Evolutionary conservation across 2,888 invertebrate species (phyloP).

Genomic region (Orthosia gothica): DNA sequence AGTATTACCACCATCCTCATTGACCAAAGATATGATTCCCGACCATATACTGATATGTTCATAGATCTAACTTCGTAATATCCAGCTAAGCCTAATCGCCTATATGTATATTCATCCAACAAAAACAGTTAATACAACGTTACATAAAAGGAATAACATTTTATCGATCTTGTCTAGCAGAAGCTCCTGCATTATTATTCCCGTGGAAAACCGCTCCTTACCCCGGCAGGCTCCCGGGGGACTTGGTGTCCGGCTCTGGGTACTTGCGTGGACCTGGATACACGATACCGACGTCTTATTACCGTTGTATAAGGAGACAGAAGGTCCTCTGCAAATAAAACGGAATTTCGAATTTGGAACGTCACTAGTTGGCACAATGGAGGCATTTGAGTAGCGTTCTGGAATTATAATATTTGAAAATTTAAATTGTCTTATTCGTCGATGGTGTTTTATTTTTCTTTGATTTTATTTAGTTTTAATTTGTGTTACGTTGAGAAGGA

Average conservation of each 20-base stretch:
- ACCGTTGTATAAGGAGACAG: slow-evolving; percentile 35
- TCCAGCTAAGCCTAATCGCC: not conserved
- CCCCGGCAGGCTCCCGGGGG: slow-evolving; percentile 75
- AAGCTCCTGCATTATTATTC: slow-evolving; percentile 81
- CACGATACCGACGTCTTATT: slow-evolving; percentile 72
- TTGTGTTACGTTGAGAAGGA: not conserved
- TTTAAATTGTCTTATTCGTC: not conserved
- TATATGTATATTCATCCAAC: not conserved
- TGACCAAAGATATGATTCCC: not conserved
- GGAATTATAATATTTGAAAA: not conserved
- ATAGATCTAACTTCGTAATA: not conserved
- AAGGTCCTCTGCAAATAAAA: slow-evolving; percentile 37
- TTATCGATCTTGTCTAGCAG: slow-evolving; percentile 72
- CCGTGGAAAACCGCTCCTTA: slow-evolving; percentile 77
- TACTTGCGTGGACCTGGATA: slow-evolving; percentile 74
- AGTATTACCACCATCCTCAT: not conserved
- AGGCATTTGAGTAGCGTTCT: not conserved
- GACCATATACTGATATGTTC: not conserved
- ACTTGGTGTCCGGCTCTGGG: slow-evolving; percentile 71
- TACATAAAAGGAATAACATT: slow-evolving; percentile 57
- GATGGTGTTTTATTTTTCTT: not conserved
- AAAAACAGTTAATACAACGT: slow-evolving; percentile 18
- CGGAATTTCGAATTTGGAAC: slow-evolving; percentile 5
- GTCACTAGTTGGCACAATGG: not conserved
- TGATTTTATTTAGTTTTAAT: not conserved